Evolutionary conservation across 2,888 invertebrate genomes (phyloP).

Genomic region (Habrosyne pyritoides): DNA sequence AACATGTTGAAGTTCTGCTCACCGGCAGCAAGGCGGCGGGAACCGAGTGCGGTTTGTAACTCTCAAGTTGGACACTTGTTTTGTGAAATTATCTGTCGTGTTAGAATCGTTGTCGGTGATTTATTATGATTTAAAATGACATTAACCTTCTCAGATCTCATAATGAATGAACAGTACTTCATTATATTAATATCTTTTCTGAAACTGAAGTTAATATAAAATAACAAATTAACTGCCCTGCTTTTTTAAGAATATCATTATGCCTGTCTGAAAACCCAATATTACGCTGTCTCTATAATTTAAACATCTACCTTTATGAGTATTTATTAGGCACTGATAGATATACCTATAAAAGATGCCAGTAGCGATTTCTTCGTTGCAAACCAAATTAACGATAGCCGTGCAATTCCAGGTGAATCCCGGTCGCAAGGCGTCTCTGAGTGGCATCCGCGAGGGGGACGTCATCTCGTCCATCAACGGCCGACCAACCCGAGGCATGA

Average conservation of each 20-base stretch:
- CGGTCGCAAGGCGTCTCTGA: constrained; percentile 91
- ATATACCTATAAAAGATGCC: too few species aligned
- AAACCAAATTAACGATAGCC: constrained; percentile 5
- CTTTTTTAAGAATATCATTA: too few species aligned
- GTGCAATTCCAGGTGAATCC: constrained; percentile 90
- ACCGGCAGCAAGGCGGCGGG: constrained; percentile 81
- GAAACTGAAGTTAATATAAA: too few species aligned
- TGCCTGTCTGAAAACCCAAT: too few species aligned
- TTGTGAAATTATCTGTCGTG: constrained; percentile 17
- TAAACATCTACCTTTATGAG: too few species aligned
- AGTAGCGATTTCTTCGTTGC: not conserved
- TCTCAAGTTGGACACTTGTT: constrained; percentile 37
- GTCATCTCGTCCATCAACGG: constrained; percentile 92
- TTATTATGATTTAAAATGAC: not conserved
- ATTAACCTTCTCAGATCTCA: too few species aligned
- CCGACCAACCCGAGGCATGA: constrained; percentile 85
- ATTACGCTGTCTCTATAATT: too few species aligned
- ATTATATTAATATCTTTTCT: too few species aligned
- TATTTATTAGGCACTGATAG: too few species aligned
- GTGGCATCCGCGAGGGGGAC: constrained; percentile 92
- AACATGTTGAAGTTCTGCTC: constrained; percentile 85
- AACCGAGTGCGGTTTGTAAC: constrained; percentile 76
- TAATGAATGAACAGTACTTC: too few species aligned
- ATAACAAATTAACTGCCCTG: too few species aligned
- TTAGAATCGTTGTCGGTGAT: not conserved